Conservation (phyloP, 2,113 vertebrate genomes). For the Oplegnathus fasciatus region DNA sequence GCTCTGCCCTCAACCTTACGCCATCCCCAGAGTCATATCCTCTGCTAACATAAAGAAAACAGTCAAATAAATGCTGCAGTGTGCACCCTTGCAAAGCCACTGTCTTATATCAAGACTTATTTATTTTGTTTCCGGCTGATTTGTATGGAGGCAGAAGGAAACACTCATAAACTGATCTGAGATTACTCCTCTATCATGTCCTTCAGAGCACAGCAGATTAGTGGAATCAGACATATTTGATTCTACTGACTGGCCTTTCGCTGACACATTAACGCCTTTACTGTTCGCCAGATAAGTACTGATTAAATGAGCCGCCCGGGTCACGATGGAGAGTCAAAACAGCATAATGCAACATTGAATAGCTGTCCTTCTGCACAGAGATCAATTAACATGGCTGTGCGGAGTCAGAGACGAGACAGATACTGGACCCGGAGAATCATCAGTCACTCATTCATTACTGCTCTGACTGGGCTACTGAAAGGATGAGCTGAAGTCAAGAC, state of each 20-base stretch:
- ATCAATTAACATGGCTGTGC: constrained; percentile 45
- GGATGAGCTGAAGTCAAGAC: constrained; percentile 37
- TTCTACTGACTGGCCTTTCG: constrained; percentile 11
- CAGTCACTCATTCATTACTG: constrained; percentile 1
- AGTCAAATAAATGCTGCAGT: not conserved
- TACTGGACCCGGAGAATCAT: constrained; percentile 4
- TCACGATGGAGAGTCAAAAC: not conserved
- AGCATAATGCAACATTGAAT: constrained; percentile 8
- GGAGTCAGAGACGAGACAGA: constrained; percentile 24
- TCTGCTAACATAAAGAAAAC: not conserved
- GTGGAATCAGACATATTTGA: constrained; percentile 3
- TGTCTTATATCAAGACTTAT: not conserved
- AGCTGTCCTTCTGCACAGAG: constrained; percentile 20
- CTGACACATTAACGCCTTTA: constrained; percentile 14
- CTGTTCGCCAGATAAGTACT: not conserved
- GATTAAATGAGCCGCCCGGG: constrained; percentile 31
- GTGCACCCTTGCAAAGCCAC: not conserved
- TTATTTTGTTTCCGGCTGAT: not conserved
- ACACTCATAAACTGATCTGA: not conserved
- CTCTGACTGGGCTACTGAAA: constrained; percentile 27
- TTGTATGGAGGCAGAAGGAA: not conserved
- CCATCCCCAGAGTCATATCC: not conserved
- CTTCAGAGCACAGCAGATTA: not conserved
- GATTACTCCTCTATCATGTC: not conserved
- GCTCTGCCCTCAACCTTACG: not conserved